A percentile compares a stretch with the other conserved stretches of the same genome.
phyloP scores from a whole-genome alignment of 1,140 invertebrate species.

The Papilio polyxenes region DNA sequence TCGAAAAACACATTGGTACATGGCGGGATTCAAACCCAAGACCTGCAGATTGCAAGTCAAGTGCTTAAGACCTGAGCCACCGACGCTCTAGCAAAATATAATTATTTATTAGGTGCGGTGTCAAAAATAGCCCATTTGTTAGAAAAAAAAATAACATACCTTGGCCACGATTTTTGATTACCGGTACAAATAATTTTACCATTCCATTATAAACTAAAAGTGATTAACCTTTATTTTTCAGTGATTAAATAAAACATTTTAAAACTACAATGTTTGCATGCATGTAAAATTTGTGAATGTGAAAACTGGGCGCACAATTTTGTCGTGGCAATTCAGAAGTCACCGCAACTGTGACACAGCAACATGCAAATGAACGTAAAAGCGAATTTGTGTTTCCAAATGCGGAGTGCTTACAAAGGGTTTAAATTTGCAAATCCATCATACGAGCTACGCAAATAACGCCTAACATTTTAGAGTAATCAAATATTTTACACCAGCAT shows the following conservation, averaged over 20 bases:
- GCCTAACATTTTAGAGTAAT: slow-evolving; percentile 52
- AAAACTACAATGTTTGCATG: slow-evolving; percentile 43
- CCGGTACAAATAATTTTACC: no score
- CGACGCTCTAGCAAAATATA: no score
- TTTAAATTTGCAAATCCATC: slow-evolving; percentile 77
- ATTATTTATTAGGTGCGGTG: no score
- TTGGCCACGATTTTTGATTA: no score
- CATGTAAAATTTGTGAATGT: slow-evolving; percentile 42
- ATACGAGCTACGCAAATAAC: slow-evolving; percentile 66
- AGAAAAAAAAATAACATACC: no score
- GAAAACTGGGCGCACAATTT: slow-evolving; percentile 44
- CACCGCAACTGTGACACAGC: slow-evolving; percentile 66
- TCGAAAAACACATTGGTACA: no score
- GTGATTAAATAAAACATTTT: slow-evolving; percentile 38
- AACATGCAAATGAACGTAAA: slow-evolving; percentile 77
- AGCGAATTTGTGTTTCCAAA: slow-evolving; percentile 78
- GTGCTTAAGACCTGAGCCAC: no score
- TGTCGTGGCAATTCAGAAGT: slow-evolving; percentile 55
- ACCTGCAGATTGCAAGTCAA: no score
- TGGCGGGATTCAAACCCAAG: no score
- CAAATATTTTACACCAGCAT: neutral
- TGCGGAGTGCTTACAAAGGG: slow-evolving; percentile 76
- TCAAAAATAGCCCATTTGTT: no score
- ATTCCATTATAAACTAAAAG: no score
- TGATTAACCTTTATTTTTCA: neutral